Conservation (phyloP, 2,113 vertebrate species). For the Zeus faber region DNA sequence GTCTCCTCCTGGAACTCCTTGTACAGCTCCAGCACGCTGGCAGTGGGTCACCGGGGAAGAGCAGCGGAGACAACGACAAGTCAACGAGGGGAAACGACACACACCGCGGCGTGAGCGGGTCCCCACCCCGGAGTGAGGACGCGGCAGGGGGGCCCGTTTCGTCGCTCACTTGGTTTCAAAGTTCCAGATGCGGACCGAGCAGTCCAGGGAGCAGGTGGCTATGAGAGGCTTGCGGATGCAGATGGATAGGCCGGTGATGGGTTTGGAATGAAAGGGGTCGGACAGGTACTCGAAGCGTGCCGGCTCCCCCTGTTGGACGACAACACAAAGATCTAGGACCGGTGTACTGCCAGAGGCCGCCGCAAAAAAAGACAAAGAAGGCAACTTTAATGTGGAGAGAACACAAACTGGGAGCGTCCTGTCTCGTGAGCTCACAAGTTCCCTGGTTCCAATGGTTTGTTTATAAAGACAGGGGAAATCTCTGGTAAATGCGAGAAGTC, state of each 20-base stretch:
- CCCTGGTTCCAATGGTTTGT: too few relatives aligned
- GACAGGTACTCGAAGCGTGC: constrained; percentile 82
- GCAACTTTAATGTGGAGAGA: too few relatives aligned
- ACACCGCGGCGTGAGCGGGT: too few relatives aligned
- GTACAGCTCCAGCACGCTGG: constrained; percentile 84
- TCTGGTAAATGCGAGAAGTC: too few relatives aligned
- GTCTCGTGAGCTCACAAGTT: too few relatives aligned
- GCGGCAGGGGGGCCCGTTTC: not conserved
- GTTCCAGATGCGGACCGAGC: constrained; percentile 93
- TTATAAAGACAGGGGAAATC: too few relatives aligned
- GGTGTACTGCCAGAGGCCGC: too few relatives aligned
- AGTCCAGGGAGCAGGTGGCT: constrained; percentile 90
- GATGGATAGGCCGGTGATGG: constrained; percentile 84
- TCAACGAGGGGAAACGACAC: too few relatives aligned
- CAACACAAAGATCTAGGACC: not conserved
- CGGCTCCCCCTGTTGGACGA: constrained; percentile 71
- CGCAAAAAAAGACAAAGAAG: too few relatives aligned
- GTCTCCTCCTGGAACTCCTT: constrained; percentile 90
- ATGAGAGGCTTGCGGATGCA: constrained; percentile 87
- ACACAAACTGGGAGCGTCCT: too few relatives aligned
- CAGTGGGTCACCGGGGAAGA: too few relatives aligned
- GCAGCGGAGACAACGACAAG: too few relatives aligned
- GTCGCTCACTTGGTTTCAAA: constrained; percentile 85
- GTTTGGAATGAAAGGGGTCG: constrained; percentile 83
- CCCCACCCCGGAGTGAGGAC: not conserved